Base-by-base conservation (phyloP, 1,140 invertebrate genomes). In the Doryteuthis pealeii region DNA sequence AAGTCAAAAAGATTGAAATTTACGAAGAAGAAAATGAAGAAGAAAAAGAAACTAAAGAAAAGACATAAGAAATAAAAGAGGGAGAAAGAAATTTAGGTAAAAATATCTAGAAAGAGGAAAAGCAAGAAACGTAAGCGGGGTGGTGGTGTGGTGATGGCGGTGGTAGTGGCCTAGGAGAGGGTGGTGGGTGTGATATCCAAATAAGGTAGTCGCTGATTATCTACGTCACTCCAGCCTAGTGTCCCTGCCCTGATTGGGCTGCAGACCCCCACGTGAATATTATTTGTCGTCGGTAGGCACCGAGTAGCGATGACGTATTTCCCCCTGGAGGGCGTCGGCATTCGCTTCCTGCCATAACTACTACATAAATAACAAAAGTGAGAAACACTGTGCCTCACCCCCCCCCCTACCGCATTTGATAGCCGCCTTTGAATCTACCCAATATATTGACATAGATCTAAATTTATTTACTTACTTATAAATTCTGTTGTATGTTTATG, bases 201-300 rank as follows among this genome's bases (percentile, higher is more conserved):
- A 82, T 81, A 79, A 78, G 81, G 81, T 65, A 62, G 35, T 40
- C 30, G 66, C 65, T 73, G 76, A 62, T 67, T 76, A 80, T 54
- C 45, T 71, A 49, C 74, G 78, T 74, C 76, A 78, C 76, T 72
- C 74, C 77, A 75, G 79, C 76, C 73, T 75, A 67, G 6, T 62
- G 54, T 67, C 79, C 81, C 77, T 70, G 76, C 69, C 76, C 73
- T 78, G 78, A 81, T 82, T 80, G 81, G 81, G 75, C 70, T 78
- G 76, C 71, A 71, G 78, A 74, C 79, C 81, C 79, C 81, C 81
- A 82, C 81, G 81, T 82, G 81, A 77, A 78, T 78, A 68, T 72
- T 80, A 77, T 72, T 77, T 77, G 73, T 77, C 76, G 78, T 79
- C 79, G 79, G 81, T 79, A 77, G 79, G 74, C 74, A 76, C 76